phyloP scores from a whole-genome alignment of 2,888 invertebrate genomes.

The Laothoe populi region DNA sequence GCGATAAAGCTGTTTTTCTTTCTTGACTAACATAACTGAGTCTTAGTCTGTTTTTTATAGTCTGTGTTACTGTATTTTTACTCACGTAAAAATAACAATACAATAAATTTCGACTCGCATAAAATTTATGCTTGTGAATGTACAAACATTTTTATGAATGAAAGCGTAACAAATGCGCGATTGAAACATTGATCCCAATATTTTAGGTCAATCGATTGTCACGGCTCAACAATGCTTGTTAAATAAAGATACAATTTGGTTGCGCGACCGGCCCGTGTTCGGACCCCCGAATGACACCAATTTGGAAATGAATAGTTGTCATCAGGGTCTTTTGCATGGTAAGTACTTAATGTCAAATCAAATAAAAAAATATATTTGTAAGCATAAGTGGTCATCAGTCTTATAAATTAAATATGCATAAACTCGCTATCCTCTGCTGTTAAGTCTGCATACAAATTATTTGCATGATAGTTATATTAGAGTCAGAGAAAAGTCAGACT shows the following conservation, averaged over 20 bases:
- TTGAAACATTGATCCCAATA: constrained; percentile 58
- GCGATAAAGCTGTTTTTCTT: not conserved
- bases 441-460: no score
- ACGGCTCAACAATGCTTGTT: constrained; percentile 80
- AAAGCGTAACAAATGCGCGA: constrained; percentile 42
- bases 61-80: not conserved
- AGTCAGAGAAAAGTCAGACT: no score
- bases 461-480: no score
- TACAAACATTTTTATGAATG: constrained; percentile 18
- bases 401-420: no score
- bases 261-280: constrained; percentile 76
- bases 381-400: no score
- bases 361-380: no score
- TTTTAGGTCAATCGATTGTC: constrained; percentile 81
- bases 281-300: constrained; percentile 67
- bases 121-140: constrained; percentile 2
- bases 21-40: not conserved
- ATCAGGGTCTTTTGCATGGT: constrained; percentile 79
- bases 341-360: constrained; percentile 38
- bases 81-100: not conserved
- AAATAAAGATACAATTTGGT: constrained; percentile 82
- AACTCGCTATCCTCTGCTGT: no score
- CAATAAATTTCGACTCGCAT: not conserved
- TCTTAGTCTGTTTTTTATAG: not conserved
- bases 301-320: constrained; percentile 73